A percentile compares a stretch with the other conserved stretches of the same genome.
Conservation (phyloP, 2,888 invertebrate species). For the Gastrophysa polygoni region DNA sequence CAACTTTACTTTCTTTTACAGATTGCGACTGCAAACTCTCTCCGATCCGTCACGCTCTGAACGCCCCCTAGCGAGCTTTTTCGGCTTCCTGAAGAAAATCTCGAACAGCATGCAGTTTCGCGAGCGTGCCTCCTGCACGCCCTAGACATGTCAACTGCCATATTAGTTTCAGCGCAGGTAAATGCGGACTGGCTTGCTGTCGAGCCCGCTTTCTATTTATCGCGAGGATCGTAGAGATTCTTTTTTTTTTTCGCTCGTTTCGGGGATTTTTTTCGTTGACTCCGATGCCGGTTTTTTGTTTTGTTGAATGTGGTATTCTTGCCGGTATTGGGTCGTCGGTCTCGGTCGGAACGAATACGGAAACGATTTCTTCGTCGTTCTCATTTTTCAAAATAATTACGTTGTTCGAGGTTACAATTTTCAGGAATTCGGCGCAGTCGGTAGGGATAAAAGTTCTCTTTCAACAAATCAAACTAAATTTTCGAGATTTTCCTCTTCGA, state of each 20-base stretch:
- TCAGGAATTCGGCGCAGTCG: no score
- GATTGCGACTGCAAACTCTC: conserved; percentile 50
- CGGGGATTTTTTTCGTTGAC: conserved; percentile 17
- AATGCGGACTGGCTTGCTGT: conserved; percentile 29
- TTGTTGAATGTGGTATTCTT: conserved; percentile 28
- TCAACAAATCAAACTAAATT: no score
- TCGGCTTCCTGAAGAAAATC: conserved; percentile 25
- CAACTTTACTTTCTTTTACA: conserved; percentile 43
- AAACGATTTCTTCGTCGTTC: no score
- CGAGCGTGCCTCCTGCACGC: conserved; percentile 10
- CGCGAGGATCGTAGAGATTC: neutral
- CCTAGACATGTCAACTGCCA: conserved; percentile 48
- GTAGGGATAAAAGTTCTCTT: no score
- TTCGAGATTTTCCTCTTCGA: no score
- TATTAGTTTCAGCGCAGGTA: conserved; percentile 57
- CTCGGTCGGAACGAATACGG: conserved; percentile 21
- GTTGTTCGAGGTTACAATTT: neutral
- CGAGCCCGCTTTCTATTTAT: conserved; percentile 7
- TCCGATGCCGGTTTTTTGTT: conserved; percentile 20
- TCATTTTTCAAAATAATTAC: neutral
- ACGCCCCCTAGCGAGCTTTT: conserved; percentile 25
- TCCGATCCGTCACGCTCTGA: conserved; percentile 55
- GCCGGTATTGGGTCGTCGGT: conserved; percentile 25
- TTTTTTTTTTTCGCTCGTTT: conserved; percentile 22
- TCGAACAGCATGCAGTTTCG: conserved; percentile 32